These are phyloP conservation scores for Drosophila ustulata DNA, from an alignment of 2,888 invertebrate genomes.

Conservation along the genomic window DNA sequence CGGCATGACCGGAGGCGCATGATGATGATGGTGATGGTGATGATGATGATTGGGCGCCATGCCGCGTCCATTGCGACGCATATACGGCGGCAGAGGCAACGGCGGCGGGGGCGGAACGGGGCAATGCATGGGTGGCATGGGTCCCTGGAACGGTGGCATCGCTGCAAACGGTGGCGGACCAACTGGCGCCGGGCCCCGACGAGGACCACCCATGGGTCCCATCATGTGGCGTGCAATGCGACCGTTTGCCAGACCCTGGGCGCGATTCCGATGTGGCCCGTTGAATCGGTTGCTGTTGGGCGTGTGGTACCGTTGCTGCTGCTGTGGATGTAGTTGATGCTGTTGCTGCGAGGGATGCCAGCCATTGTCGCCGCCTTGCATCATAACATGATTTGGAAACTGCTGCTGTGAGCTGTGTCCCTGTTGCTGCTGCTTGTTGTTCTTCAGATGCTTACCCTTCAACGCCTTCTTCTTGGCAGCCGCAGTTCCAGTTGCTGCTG, in stretches of 20 bases:
- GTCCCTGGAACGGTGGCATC: conserved; percentile 69
- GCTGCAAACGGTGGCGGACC: conserved; percentile 69
- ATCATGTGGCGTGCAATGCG: conserved; percentile 36
- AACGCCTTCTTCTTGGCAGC: conserved; percentile 61
- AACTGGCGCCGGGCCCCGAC: conserved; percentile 48
- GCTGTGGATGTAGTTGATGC: conserved; percentile 3
- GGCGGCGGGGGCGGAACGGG: conserved; percentile 70
- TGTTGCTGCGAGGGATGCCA: conserved; percentile 10
- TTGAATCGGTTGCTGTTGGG: conserved; percentile 53
- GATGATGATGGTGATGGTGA: conserved; percentile 44
- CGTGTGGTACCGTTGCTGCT: conserved; percentile 40
- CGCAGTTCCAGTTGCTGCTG: conserved; percentile 18
- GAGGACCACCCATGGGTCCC: conserved; percentile 60
- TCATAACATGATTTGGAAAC: conserved; percentile 21
- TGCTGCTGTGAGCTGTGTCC: conserved; percentile 24
- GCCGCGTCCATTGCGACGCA: conserved; percentile 74
- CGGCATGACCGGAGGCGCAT: conserved; percentile 53
- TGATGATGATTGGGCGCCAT: conserved; percentile 69
- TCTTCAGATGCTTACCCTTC: conserved; percentile 59
- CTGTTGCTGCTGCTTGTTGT: conserved; percentile 50
- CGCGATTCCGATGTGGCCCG: conserved; percentile 48
- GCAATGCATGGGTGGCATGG: conserved; percentile 74
- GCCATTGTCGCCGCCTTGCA: conserved; percentile 40
- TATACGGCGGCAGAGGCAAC: conserved; percentile 70
- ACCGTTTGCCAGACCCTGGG: conserved; percentile 24